These are phyloP conservation scores for Leptocoma aspasia DNA, from an alignment of 2,113 vertebrate genomes.

Conservation along the genomic window DNA sequence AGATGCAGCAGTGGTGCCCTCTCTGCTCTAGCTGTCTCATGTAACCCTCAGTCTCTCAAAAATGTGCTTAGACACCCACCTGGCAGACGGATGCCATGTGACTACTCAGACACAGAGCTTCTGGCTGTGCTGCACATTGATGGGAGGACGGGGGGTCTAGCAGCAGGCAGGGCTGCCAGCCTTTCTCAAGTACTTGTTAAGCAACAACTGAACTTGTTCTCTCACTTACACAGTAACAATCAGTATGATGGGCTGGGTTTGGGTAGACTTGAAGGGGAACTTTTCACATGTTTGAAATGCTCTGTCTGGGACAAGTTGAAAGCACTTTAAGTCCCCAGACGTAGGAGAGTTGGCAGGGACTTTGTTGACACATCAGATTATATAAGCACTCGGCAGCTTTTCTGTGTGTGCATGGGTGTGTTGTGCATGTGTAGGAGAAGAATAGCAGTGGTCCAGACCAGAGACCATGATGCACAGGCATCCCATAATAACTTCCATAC, in stretches of 20 bases:
- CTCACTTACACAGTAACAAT: background rate
- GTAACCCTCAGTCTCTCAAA: background rate
- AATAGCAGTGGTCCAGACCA: background rate
- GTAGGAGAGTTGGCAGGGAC: conserved; percentile 35
- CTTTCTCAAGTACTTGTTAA: background rate
- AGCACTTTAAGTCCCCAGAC: background rate
- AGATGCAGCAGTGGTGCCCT: background rate
- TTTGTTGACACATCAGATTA: conserved; percentile 52
- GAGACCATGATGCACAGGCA: conserved; percentile 25
- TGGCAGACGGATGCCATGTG: background rate
- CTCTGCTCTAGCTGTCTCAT: background rate
- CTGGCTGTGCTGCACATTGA: background rate
- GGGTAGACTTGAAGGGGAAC: background rate
- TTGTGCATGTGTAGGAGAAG: conserved; percentile 42
- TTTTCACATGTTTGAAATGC: background rate
- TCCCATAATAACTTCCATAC: conserved; percentile 29
- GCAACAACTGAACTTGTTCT: background rate
- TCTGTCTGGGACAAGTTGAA: conserved; percentile 15
- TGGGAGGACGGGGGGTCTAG: background rate
- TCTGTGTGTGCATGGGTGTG: conserved; percentile 8
- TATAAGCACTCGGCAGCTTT: background rate
- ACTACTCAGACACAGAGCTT: background rate
- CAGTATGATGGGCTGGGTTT: background rate
- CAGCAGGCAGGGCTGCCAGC: background rate
- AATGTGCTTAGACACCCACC: background rate